Conservation (phyloP, 2,888 invertebrate species). For the Drosophila silvestris region DNA sequence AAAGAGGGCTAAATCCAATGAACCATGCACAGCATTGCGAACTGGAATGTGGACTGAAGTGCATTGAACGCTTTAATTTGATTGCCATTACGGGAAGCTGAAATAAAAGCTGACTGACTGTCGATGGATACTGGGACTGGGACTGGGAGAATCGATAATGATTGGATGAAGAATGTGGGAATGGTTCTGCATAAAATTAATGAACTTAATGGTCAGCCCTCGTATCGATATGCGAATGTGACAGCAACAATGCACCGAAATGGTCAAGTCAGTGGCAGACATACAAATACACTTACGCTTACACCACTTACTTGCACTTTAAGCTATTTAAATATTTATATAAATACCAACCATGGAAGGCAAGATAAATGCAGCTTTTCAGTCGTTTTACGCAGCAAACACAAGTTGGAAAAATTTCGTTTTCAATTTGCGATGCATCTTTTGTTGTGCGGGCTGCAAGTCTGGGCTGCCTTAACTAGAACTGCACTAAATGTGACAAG, state of each 20-base stretch:
- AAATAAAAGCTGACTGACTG: conserved; percentile 29
- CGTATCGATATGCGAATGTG: conserved; percentile 8
- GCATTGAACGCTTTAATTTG: conserved; percentile 56
- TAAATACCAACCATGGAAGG: conserved; percentile 12
- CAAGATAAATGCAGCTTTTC: conserved; percentile 39
- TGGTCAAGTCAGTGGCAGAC: conserved; percentile 11
- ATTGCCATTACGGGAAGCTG: conserved; percentile 33
- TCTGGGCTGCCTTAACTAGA: conserved; percentile 33
- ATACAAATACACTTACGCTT: conserved; percentile 1
- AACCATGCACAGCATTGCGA: conserved; percentile 40
- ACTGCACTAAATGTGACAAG: conserved; percentile 59
- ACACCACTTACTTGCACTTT: conserved; percentile 33
- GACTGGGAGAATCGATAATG: conserved; percentile 3
- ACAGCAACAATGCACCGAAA: conserved; percentile 3
- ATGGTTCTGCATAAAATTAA: conserved; percentile 49
- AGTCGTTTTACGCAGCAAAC: conserved; percentile 12
- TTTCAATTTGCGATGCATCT: conserved; percentile 67
- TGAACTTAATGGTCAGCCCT: conserved; percentile 32
- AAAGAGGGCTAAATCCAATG: conserved; percentile 32
- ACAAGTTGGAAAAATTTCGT: conserved; percentile 48
- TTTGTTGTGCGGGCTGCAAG: conserved; percentile 23
- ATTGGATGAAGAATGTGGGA: conserved; percentile 7
- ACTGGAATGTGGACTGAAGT: conserved; percentile 28
- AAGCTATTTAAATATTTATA: conserved; percentile 63
- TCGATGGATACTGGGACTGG: conserved; percentile 6